Conservation (phyloP, 2,113 vertebrate genomes). For the Lepus europaeus region DNA sequence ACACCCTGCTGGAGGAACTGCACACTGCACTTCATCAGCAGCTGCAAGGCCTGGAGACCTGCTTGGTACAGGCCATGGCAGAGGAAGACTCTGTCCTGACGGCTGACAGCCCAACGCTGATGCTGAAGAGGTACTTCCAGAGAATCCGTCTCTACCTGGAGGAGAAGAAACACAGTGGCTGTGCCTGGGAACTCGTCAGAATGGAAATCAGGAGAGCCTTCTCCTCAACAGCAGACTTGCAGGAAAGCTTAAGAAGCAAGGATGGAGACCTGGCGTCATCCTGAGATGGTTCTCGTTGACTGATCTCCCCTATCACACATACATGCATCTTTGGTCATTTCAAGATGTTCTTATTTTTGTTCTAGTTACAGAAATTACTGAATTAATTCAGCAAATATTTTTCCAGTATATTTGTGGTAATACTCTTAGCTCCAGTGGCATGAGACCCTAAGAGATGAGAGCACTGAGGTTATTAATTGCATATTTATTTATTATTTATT, state of each 20-base stretch:
- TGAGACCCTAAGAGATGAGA: neutral
- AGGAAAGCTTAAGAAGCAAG: neutral
- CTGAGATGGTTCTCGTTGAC: too few relatives aligned
- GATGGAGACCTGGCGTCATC: neutral
- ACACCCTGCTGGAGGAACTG: too few relatives aligned
- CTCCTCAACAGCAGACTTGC: neutral
- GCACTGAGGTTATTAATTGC: neutral
- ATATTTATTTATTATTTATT: neutral
- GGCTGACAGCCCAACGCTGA: fast-evolving
- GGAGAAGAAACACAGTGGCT: neutral
- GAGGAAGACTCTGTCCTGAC: neutral
- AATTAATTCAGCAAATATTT: neutral
- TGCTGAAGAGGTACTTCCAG: neutral
- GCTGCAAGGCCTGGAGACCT: neutral
- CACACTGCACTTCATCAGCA: neutral
- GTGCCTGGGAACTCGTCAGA: constrained; percentile 20
- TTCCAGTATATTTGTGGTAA: neutral
- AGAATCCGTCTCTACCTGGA: neutral
- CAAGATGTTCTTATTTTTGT: neutral
- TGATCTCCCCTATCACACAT: neutral
- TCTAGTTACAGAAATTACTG: neutral
- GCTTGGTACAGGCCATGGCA: neutral
- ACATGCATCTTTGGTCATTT: neutral
- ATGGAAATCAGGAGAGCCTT: neutral
- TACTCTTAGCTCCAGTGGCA: neutral